Percentiles rank a stretch among this genome's conserved stretches.
phyloP scores from a whole-genome alignment of 2,888 invertebrate species.

The Rhorus exstirpatorius region DNA sequence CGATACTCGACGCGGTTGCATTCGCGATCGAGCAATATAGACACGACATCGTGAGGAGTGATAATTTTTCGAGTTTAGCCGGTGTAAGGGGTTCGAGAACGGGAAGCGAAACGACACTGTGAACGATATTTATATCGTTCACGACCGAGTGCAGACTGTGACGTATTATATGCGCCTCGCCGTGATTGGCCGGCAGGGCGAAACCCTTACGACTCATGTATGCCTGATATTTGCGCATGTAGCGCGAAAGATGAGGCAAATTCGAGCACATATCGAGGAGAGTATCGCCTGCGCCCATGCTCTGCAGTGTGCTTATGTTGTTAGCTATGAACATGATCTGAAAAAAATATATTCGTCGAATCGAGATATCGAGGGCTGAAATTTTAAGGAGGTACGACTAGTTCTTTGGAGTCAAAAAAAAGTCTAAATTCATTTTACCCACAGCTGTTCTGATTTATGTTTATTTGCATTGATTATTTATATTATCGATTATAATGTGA shows the following conservation, averaged over 20 bases:
- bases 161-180: constrained; percentile 91
- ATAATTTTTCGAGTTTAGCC: constrained; percentile 93
- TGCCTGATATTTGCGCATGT: constrained; percentile 89
- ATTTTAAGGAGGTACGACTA: too few relatives aligned
- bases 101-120: constrained; percentile 94
- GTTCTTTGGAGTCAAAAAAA: too few relatives aligned
- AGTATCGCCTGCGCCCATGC: constrained; percentile 93
- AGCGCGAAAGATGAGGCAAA: constrained; percentile 90
- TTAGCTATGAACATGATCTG: constrained; percentile 93
- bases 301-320: constrained; percentile 92
- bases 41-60: constrained; percentile 93
- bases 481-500: too few relatives aligned
- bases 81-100: constrained; percentile 95
- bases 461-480: too few relatives aligned
- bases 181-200: constrained; percentile 90
- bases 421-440: too few relatives aligned
- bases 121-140: constrained; percentile 94
- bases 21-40: constrained; percentile 93
- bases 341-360: constrained; percentile 74
- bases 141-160: constrained; percentile 93
- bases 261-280: constrained; percentile 93
- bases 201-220: constrained; percentile 90
- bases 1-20: constrained; percentile 89
- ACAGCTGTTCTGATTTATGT: too few relatives aligned
- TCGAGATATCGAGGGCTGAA: too few relatives aligned